Evolutionary conservation across 2,888 invertebrate species (phyloP), one percentile per base, ranked within the genome.

Genomic region (Leucophenga montana): DNA sequence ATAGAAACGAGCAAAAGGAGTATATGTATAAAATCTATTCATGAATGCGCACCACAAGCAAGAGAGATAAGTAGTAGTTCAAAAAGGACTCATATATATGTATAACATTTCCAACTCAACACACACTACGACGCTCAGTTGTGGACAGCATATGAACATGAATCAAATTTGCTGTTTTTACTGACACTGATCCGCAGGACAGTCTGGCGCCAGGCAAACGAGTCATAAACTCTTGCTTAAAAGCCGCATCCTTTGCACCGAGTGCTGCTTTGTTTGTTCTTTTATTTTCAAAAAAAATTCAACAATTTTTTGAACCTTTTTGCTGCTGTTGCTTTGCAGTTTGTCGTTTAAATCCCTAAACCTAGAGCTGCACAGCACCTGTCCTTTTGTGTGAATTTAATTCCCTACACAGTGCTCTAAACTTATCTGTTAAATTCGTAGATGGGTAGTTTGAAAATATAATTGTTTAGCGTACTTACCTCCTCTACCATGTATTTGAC

Each of bases 401-500:
- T 39, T 39, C 39, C 39, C 39, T 39, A 39, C 11, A 39, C 39
- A 39, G 39, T 39, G 9, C 16, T 18, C 20, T n/a, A n/a, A n/a
- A n/a, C n/a, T n/a, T n/a, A n/a, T n/a, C n/a, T n/a, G n/a, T n/a
- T n/a, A n/a, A n/a, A n/a, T n/a, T n/a, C n/a, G 18, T 57, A 6
- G n/a, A 13, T 33, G 33, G 31, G 16, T 57, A 39, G 44, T 61
- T 66, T 33, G 53, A 27, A 18, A 31, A 16, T n/a, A 33, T 18
- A 8, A 8, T 27, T 27, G 27, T 27, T 27, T 27, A 27, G 27
- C 2, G 14, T 77, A 91, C 92, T 92, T 88, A 94, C 94, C 88
- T 93, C 92, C 87, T 92, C 92, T 82, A 94, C 94, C 86, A 97
- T 91, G 89, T 96, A 95, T 88, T 96, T 94, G 78, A 97, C 92